A percentile compares a stretch with the other conserved stretches of the same genome.
Conservation (phyloP, 2,797 vertebrate genomes). For the Miopithecus talapoin region DNA sequence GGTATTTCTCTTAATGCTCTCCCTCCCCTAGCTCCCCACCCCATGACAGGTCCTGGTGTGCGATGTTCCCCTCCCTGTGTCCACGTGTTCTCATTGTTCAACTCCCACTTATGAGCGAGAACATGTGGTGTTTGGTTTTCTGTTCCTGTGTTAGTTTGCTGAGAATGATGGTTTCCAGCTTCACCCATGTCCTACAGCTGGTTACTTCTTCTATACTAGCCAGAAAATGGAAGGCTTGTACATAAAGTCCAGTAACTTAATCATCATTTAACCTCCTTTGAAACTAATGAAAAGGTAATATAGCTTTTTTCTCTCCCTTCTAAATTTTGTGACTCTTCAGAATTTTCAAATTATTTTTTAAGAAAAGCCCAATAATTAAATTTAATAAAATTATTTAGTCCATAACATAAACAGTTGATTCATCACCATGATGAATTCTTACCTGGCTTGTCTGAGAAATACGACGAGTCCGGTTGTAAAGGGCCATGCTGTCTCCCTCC, state of each 20-base stretch:
- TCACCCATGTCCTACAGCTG: neutral
- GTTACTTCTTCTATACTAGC: neutral
- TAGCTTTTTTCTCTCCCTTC: neutral
- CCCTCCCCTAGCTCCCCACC: too few relatives aligned
- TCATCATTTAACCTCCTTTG: neutral
- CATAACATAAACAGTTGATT: neutral
- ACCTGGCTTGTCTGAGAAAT: constrained; percentile 97
- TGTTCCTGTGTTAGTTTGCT: too few relatives aligned
- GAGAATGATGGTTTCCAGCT: too few relatives aligned
- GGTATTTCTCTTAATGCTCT: too few relatives aligned
- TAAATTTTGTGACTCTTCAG: neutral
- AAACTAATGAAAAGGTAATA: neutral
- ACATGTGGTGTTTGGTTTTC: too few relatives aligned
- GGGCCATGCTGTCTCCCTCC: constrained; percentile 91
- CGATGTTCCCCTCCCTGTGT: too few relatives aligned
- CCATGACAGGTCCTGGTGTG: too few relatives aligned
- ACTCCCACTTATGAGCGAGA: too few relatives aligned
- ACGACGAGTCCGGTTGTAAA: constrained; percentile 91
- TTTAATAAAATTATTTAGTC: neutral
- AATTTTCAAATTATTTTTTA: neutral
- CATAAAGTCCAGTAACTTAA: neutral
- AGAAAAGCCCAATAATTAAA: neutral
- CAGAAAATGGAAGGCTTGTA: neutral
- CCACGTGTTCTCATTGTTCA: too few relatives aligned
- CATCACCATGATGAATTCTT: neutral